phyloP scores from a whole-genome alignment of 2,888 invertebrate species.

The Hirtodrosophila alboralis region DNA sequence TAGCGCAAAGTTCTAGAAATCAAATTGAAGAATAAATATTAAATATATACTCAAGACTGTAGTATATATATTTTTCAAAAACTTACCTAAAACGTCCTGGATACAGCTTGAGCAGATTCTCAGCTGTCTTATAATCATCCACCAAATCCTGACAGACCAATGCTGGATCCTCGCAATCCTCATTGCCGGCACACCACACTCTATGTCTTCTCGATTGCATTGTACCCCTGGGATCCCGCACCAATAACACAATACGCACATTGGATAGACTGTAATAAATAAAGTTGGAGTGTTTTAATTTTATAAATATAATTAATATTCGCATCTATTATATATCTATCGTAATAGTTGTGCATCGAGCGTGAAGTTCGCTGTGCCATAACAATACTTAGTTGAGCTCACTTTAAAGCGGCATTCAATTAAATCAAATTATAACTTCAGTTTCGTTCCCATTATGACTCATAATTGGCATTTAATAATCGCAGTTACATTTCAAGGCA shows the following conservation, averaged over 20 bases:
- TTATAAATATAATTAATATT: slow-evolving; percentile 9
- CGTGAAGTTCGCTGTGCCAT: slow-evolving; percentile 64
- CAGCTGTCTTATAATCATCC: slow-evolving; percentile 91
- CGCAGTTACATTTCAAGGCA: slow-evolving; percentile 14
- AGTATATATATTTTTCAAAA: not conserved
- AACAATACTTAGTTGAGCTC: slow-evolving; percentile 49
- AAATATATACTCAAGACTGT: not conserved
- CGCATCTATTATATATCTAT: slow-evolving; percentile 15
- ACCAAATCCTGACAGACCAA: slow-evolving; percentile 92
- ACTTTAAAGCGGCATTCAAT: slow-evolving; percentile 59
- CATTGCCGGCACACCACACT: slow-evolving; percentile 87
- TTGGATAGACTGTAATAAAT: slow-evolving; percentile 86
- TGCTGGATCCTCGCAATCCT: slow-evolving; percentile 92
- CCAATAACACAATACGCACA: slow-evolving; percentile 90
- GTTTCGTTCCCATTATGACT: slow-evolving; percentile 29
- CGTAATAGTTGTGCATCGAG: slow-evolving; percentile 66
- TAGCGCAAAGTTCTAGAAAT: slow-evolving; percentile 89
- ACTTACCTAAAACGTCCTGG: slow-evolving; percentile 90
- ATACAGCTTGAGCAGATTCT: slow-evolving; percentile 87
- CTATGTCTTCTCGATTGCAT: slow-evolving; percentile 93
- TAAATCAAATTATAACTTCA: slow-evolving; percentile 53
- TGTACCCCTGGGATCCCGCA: slow-evolving; percentile 94
- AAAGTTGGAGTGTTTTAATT: slow-evolving; percentile 8
- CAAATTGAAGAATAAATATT: not conserved
- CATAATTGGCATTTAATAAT: slow-evolving; percentile 24